phyloP scores from a whole-genome alignment of 2,888 invertebrate genomes.

The Tenthredo livida region DNA sequence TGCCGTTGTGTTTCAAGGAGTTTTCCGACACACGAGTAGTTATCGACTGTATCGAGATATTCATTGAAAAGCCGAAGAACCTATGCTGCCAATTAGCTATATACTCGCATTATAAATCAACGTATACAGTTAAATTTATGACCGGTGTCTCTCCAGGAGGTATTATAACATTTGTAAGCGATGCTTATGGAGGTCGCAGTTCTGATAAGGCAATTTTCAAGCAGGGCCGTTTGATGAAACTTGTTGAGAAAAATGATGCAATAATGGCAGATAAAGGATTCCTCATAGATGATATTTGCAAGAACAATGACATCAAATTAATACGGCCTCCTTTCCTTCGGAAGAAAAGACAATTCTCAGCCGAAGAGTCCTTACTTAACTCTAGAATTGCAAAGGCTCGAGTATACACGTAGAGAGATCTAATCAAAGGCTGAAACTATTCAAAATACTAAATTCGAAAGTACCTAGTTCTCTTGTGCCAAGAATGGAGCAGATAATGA shows the following conservation, averaged over 20 bases:
- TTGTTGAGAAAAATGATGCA: conserved; percentile 59
- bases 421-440: too few relatives aligned
- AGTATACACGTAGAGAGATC: too few relatives aligned
- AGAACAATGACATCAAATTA: neutral
- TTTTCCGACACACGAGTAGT: conserved; percentile 61
- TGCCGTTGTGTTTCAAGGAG: conserved; percentile 62
- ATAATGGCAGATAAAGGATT: conserved; percentile 61
- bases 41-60: conserved; percentile 65
- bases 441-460: too few relatives aligned
- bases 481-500: too few relatives aligned
- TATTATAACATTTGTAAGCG: conserved; percentile 62
- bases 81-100: conserved; percentile 61
- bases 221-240: conserved; percentile 53
- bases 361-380: too few relatives aligned
- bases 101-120: conserved; percentile 63
- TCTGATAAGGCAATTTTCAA: conserved; percentile 63
- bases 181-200: conserved; percentile 63
- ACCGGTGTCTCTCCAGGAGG: conserved; percentile 64
- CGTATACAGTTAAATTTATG: conserved; percentile 62
- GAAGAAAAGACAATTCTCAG: conserved; percentile 53
- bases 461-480: too few relatives aligned
- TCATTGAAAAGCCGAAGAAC: conserved; percentile 60
- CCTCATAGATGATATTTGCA: conserved; percentile 17
- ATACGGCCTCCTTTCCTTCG: conserved; percentile 49
- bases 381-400: too few relatives aligned